phyloP scores from a whole-genome alignment of 2,113 vertebrate genomes.

The Talpa occidentalis region DNA sequence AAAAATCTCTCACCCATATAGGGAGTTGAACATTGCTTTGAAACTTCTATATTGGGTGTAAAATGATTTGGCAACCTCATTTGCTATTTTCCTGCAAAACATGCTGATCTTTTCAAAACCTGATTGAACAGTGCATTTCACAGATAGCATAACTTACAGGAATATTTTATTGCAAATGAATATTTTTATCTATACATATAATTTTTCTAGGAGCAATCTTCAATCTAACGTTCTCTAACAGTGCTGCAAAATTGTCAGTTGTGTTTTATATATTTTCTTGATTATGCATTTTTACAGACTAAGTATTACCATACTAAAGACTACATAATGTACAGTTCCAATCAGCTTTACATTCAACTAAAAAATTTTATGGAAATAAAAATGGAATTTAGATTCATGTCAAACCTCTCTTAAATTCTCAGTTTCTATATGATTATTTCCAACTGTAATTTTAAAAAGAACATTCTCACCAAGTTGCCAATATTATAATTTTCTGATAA shows the following conservation, averaged over 20 bases:
- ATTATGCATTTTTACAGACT: constrained; percentile 52
- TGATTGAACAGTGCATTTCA: constrained; percentile 47
- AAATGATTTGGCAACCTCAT: constrained; percentile 49
- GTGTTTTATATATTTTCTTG: constrained; percentile 58
- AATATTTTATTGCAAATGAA: constrained; percentile 49
- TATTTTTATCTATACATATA: constrained; percentile 63
- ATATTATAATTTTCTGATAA: neutral
- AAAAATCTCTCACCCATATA: neutral
- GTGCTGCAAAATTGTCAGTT: constrained; percentile 56
- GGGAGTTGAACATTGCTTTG: neutral
- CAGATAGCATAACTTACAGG: constrained; percentile 25
- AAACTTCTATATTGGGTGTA: constrained; percentile 21
- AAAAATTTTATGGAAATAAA: constrained; percentile 37
- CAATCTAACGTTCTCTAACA: constrained; percentile 51
- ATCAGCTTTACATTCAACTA: constrained; percentile 58
- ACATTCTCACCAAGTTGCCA: neutral
- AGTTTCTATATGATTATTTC: neutral
- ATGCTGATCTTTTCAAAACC: constrained; percentile 54
- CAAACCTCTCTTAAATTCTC: neutral
- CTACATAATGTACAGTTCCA: neutral
- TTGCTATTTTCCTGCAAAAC: constrained; percentile 58
- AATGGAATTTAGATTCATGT: constrained; percentile 15
- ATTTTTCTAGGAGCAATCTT: constrained; percentile 58
- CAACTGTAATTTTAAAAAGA: neutral
- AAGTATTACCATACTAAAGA: constrained; percentile 45